phyloP scores from a whole-genome alignment of 2,888 invertebrate species.

The Aradus depressus region DNA sequence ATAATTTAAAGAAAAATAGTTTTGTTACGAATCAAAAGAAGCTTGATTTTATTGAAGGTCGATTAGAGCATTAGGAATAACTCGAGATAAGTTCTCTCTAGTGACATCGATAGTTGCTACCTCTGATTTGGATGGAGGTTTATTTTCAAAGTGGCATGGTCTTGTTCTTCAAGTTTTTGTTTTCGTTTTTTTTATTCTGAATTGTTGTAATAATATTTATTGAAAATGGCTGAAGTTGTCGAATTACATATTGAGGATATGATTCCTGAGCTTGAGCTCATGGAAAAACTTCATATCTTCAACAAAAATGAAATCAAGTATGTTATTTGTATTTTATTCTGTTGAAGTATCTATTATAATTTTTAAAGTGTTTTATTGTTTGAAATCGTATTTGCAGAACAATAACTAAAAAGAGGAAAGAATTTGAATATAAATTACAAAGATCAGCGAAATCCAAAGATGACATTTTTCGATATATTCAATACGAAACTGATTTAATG shows the following conservation, averaged over 20 bases:
- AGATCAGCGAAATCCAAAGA: constrained; percentile 54
- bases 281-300: constrained; percentile 60
- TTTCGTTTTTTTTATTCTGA: background rate
- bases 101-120: no score
- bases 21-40: no score
- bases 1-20: no score
- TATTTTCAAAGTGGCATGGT: no score
- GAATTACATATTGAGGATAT: constrained; percentile 65
- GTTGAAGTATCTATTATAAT: background rate
- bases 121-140: no score
- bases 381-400: constrained; percentile 40
- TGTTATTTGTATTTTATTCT: constrained; percentile 24
- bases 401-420: constrained; percentile 56
- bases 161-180: no score
- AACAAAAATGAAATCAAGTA: constrained; percentile 59
- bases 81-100: no score
- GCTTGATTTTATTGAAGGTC: no score
- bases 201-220: background rate
- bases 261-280: constrained; percentile 68
- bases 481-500: constrained; percentile 57
- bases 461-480: constrained; percentile 57
- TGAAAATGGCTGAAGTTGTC: constrained; percentile 68
- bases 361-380: constrained; percentile 1
- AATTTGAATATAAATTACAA: constrained; percentile 62
- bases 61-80: no score